phyloP scores from a whole-genome alignment of 64 coral and sea anemone species.

The Porites lutea region DNA sequence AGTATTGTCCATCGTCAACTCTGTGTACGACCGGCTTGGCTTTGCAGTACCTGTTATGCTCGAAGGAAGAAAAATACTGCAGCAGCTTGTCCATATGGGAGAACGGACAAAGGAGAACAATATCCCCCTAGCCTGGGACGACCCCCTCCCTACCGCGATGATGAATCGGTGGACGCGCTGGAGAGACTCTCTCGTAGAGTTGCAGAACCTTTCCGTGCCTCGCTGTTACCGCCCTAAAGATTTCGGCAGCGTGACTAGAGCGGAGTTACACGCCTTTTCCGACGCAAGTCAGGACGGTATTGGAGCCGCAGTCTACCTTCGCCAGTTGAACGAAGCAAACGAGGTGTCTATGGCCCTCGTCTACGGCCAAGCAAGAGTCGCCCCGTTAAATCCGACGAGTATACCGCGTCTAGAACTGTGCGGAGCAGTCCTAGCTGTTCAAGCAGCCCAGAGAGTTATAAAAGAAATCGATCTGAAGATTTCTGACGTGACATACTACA shows the following conservation, averaged over 20 bases:
- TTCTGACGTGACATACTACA: constrained; percentile 35
- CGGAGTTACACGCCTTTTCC: constrained; percentile 20
- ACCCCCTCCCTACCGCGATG: constrained; percentile 45
- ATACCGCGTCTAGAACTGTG: constrained; percentile 51
- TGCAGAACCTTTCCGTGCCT: constrained; percentile 32
- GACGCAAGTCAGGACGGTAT: constrained; percentile 41
- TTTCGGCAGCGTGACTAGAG: background rate
- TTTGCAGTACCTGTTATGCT: constrained; percentile 37
- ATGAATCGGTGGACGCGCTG: constrained; percentile 29
- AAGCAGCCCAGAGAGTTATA: constrained; percentile 15
- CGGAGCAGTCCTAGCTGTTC: constrained; percentile 28
- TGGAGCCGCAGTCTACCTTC: constrained; percentile 26
- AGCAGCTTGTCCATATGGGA: constrained; percentile 32
- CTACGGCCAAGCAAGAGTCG: constrained; percentile 25
- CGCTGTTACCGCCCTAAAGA: constrained; percentile 45
- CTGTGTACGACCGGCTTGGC: constrained; percentile 40
- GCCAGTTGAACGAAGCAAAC: background rate
- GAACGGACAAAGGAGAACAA: constrained; percentile 30
- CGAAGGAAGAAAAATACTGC: constrained; percentile 24
- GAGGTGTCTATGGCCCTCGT: background rate
- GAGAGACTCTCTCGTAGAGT: constrained; percentile 41
- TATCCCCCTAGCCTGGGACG: constrained; percentile 40
- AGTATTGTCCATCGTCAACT: constrained; percentile 38
- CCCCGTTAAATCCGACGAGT: background rate
- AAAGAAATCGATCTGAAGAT: constrained; percentile 38